phyloP scores from a whole-genome alignment of 2,888 invertebrate species.

The Ornithoptera priamus region DNA sequence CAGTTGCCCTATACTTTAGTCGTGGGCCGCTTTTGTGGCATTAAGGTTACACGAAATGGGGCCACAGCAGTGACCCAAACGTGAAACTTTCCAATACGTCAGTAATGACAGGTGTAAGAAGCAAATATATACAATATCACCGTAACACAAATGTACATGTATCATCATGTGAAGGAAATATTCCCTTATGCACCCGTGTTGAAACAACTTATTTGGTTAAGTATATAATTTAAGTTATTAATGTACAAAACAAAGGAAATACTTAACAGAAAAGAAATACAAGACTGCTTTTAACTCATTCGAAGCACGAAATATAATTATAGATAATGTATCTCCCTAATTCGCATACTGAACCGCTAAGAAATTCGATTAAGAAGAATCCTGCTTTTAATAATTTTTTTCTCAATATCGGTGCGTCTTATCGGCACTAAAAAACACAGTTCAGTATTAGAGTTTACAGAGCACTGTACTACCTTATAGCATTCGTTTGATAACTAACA shows the following conservation, averaged over 20 bases:
- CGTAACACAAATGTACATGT: slow-evolving; percentile 6
- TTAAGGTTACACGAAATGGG: slow-evolving; percentile 25
- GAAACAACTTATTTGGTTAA: not conserved
- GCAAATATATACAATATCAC: slow-evolving; percentile 12
- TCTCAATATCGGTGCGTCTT: too few species aligned
- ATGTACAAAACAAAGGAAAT: not conserved
- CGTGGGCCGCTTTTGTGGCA: slow-evolving; percentile 22
- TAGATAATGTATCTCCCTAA: too few species aligned
- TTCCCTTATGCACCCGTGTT: not conserved
- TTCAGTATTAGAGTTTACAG: too few species aligned
- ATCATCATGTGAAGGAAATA: not conserved
- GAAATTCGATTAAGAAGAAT: too few species aligned
- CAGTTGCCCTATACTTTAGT: slow-evolving; percentile 19
- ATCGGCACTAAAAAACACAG: too few species aligned
- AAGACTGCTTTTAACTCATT: too few species aligned
- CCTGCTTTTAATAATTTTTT: too few species aligned
- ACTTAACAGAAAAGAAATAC: too few species aligned
- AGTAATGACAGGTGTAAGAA: slow-evolving; percentile 27
- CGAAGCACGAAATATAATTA: too few species aligned
- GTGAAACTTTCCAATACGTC: slow-evolving; percentile 28
- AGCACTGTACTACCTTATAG: too few species aligned
- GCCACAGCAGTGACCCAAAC: slow-evolving; percentile 20
- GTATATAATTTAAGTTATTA: not conserved
- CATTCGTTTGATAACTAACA: too few species aligned
- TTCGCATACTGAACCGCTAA: too few species aligned